Percentiles rank a stretch among this genome's conserved stretches.
Evolutionary conservation across 2,113 vertebrate species (phyloP).

Genomic region (Mobula hypostoma): DNA sequence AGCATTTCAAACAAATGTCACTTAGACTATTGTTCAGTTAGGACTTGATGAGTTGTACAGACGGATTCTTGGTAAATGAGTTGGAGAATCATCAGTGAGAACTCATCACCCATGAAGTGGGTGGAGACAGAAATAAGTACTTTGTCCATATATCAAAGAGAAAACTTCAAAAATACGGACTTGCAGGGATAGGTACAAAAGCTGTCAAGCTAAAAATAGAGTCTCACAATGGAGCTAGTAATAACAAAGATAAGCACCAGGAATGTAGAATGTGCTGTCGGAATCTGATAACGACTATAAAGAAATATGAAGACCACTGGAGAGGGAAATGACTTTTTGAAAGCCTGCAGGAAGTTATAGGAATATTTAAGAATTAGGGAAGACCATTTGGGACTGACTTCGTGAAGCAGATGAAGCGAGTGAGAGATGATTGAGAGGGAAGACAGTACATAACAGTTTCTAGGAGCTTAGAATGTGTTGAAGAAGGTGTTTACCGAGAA

Average conservation of each 20-base stretch:
- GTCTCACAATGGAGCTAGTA: too few relatives aligned
- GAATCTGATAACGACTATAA: background rate
- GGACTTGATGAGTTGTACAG: background rate
- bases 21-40: background rate
- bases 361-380: too few relatives aligned
- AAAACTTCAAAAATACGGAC: background rate
- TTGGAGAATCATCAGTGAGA: background rate
- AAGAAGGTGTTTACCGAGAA: background rate
- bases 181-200: too few relatives aligned
- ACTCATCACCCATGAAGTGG: background rate
- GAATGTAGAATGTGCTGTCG: background rate
- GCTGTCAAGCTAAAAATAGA: too few relatives aligned
- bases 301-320: background rate
- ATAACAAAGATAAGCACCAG: too few relatives aligned
- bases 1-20: background rate
- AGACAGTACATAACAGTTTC: background rate
- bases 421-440: too few relatives aligned
- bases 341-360: background rate
- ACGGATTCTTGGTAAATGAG: background rate
- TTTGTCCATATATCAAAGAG: background rate
- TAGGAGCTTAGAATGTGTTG: background rate
- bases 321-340: background rate
- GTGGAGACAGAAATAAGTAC: background rate
- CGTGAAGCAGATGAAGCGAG: too few relatives aligned
- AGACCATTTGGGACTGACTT: too few relatives aligned